phyloP scores from a whole-genome alignment of 2,797 vertebrate genomes.

The Holocentrus rufus region DNA sequence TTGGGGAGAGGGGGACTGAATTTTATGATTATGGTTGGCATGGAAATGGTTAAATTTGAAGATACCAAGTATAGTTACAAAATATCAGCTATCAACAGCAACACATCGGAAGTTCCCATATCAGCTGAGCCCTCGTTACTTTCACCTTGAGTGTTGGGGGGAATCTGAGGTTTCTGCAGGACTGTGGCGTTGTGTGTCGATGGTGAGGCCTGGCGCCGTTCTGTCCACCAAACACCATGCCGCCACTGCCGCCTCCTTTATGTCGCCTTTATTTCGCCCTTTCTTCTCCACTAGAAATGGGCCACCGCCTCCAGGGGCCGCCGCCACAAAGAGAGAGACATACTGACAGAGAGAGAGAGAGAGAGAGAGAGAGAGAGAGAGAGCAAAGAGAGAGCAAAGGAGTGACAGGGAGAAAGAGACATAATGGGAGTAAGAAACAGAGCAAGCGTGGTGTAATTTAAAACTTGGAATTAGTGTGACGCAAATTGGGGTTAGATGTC shows the following conservation, averaged over 20 bases:
- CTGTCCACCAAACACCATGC: slow-evolving; percentile 55
- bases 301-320: slow-evolving; percentile 35
- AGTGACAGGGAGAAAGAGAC: slow-evolving; percentile 21
- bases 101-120: no score
- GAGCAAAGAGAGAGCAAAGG: slow-evolving; percentile 19
- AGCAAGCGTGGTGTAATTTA: slow-evolving; percentile 57
- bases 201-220: slow-evolving; percentile 55
- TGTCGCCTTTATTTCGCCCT: slow-evolving; percentile 45
- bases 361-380: slow-evolving; percentile 16
- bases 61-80: neutral
- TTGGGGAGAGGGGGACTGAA: no score
- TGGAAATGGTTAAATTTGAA: neutral
- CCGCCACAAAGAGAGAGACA: slow-evolving; percentile 11
- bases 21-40: no score
- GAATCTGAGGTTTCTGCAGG: slow-evolving; percentile 31
- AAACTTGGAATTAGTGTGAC: slow-evolving; percentile 73
- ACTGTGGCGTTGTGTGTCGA: slow-evolving; percentile 11
- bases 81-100: neutral
- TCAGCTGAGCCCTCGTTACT: slow-evolving; percentile 25
- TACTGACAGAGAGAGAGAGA: slow-evolving; percentile 7
- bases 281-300: slow-evolving; percentile 42
- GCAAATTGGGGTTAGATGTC: slow-evolving; percentile 75
- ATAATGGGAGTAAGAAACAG: slow-evolving; percentile 1
- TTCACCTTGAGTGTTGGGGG: slow-evolving; percentile 20
- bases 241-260: slow-evolving; percentile 52